Percentiles rank a stretch among this genome's conserved stretches.
Conservation (phyloP, 1,140 invertebrate species). For the Microplitis mediator region DNA sequence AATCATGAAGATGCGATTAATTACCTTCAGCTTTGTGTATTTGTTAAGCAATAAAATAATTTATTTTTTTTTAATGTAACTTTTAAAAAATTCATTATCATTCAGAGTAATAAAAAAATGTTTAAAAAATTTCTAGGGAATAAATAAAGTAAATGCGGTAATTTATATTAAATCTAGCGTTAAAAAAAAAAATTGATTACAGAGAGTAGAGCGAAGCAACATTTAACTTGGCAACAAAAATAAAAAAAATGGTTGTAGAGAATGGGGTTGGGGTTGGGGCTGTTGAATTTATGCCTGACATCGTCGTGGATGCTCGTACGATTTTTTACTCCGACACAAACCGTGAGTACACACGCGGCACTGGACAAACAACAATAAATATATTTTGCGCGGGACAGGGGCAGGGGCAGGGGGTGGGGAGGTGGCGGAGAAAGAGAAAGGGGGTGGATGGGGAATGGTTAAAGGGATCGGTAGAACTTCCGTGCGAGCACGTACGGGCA, state of each 20-base stretch:
- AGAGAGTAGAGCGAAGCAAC: not conserved
- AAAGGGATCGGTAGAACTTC: conserved; percentile 47
- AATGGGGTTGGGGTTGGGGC: not conserved
- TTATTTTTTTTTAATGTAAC: no score
- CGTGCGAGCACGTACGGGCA: conserved; percentile 62
- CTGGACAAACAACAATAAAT: conserved; percentile 64
- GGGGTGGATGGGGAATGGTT: conserved; percentile 30
- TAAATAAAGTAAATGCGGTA: not conserved
- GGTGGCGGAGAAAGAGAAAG: conserved; percentile 11
- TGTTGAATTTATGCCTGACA: conserved; percentile 53
- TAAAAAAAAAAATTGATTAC: conserved; percentile 10
- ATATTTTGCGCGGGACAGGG: conserved; percentile 53
- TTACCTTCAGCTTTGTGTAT: not conserved
- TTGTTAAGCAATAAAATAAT: not conserved
- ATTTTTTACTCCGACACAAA: conserved; percentile 45
- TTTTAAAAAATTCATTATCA: no score
- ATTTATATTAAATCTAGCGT: not conserved
- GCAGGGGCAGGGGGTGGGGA: conserved; percentile 20
- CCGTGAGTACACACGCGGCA: conserved; percentile 45
- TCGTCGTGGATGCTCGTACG: conserved; percentile 43
- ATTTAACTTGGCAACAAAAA: not conserved
- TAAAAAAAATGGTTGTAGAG: not conserved
- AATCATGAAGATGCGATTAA: conserved; percentile 21
- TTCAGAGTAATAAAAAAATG: no score
- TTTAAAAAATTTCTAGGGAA: not conserved